A percentile compares a stretch with the other conserved stretches of the same genome.
phyloP scores from a whole-genome alignment of 2,113 vertebrate genomes.

The Pontoporia blainvillei region DNA sequence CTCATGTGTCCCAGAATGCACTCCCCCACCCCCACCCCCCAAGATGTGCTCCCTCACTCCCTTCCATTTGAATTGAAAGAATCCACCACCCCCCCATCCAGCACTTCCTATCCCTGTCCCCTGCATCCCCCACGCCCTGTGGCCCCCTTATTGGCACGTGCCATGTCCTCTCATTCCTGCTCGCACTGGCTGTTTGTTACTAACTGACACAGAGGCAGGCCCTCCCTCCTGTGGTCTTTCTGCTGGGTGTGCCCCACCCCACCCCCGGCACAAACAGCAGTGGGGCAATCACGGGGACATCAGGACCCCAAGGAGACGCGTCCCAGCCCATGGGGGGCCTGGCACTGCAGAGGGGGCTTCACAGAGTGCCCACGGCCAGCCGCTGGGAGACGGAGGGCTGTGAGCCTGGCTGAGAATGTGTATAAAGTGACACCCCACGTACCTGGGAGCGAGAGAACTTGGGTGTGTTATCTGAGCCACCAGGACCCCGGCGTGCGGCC shows the following conservation, averaged over 20 bases:
- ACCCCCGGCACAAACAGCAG: accelerated
- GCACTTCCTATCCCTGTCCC: background rate
- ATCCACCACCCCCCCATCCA: no score
- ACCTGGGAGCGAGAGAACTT: accelerated
- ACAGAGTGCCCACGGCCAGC: background rate
- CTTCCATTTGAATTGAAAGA: background rate
- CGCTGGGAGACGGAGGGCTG: background rate
- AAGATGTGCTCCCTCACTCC: accelerated
- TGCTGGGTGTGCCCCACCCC: no score
- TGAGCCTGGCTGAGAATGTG: background rate
- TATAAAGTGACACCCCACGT: background rate
- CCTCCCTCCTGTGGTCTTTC: background rate
- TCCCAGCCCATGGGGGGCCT: accelerated
- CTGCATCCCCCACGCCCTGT: background rate
- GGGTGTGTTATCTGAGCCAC: background rate
- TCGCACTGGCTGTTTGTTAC: background rate
- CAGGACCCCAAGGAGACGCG: accelerated
- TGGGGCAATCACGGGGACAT: background rate
- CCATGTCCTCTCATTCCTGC: background rate
- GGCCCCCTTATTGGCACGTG: background rate
- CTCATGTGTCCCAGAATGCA: background rate
- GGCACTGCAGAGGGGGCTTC: background rate
- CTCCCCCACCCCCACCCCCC: background rate
- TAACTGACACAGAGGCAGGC: background rate
- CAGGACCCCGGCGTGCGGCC: background rate